phyloP scores from a whole-genome alignment of 2,113 vertebrate species.

The Lipotes vexillifer region DNA sequence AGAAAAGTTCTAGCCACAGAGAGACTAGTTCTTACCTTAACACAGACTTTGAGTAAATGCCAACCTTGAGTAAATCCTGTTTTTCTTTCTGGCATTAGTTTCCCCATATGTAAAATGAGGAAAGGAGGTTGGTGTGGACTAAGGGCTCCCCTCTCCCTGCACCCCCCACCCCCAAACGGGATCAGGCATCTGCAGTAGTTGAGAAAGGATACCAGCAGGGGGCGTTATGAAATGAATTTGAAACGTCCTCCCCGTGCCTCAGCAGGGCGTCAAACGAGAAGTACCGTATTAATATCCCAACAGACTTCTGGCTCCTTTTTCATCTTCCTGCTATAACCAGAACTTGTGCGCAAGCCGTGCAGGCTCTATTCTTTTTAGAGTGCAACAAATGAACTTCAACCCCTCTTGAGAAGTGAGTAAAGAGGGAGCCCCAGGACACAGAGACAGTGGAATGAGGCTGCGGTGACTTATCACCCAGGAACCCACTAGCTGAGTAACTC shows the following conservation, averaged over 20 bases:
- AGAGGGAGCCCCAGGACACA: constrained; percentile 72
- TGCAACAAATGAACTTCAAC: constrained; percentile 70
- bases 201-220: neutral
- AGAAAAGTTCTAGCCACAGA: neutral
- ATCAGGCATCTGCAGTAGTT: neutral
- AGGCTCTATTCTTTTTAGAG: constrained; percentile 51
- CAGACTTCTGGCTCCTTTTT: constrained; percentile 39
- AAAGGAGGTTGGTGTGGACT: neutral
- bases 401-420: constrained; percentile 67
- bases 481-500: constrained; percentile 68
- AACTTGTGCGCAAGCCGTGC: constrained; percentile 24
- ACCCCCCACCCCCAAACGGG: neutral
- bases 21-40: neutral
- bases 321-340: constrained; percentile 50
- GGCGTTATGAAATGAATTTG: neutral
- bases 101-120: neutral
- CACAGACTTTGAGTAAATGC: neutral
- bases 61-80: neutral
- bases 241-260: neutral
- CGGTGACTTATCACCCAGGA: constrained; percentile 67
- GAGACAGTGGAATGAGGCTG: constrained; percentile 53
- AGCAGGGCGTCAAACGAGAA: constrained; percentile 43
- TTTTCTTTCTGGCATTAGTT: neutral
- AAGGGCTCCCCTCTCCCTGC: neutral
- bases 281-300: constrained; percentile 49